These are phyloP conservation scores for Mirza zaza DNA, from an alignment of 2,113 vertebrate genomes.

Conservation along the genomic window DNA sequence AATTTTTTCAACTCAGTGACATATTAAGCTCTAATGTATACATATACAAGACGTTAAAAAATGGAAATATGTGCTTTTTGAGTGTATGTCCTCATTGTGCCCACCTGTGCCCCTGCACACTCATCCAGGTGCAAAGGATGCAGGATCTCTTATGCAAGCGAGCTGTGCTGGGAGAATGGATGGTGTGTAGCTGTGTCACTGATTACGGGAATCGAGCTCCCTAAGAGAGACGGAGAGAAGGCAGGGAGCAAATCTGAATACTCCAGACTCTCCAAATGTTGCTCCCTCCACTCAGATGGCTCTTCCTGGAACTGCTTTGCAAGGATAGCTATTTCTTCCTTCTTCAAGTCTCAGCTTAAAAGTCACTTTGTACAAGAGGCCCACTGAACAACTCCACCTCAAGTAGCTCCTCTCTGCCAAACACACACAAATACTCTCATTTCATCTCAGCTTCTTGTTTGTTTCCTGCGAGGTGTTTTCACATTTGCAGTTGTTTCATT, in stretches of 20 bases:
- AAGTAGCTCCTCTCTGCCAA: background rate
- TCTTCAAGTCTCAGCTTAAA: background rate
- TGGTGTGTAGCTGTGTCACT: accelerated
- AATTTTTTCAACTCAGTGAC: background rate
- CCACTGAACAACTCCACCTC: accelerated
- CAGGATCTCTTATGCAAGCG: background rate
- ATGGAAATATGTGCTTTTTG: background rate
- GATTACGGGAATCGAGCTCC: background rate
- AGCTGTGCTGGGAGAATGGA: background rate
- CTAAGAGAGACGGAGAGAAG: background rate
- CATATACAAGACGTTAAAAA: background rate
- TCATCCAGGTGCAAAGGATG: accelerated
- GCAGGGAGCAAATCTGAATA: too few relatives aligned
- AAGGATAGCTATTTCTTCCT: background rate
- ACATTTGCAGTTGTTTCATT: background rate
- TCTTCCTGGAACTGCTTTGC: background rate
- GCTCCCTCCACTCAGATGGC: background rate
- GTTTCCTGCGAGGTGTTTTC: background rate
- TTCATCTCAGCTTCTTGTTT: background rate
- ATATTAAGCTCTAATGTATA: background rate
- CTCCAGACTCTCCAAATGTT: background rate
- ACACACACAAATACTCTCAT: background rate
- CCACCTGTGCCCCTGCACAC: too few relatives aligned
- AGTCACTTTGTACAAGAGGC: background rate
- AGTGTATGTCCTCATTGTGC: accelerated